Evolutionary conservation across 2,797 vertebrate genomes (phyloP).

Genomic region (Harpagifer antarcticus): DNA sequence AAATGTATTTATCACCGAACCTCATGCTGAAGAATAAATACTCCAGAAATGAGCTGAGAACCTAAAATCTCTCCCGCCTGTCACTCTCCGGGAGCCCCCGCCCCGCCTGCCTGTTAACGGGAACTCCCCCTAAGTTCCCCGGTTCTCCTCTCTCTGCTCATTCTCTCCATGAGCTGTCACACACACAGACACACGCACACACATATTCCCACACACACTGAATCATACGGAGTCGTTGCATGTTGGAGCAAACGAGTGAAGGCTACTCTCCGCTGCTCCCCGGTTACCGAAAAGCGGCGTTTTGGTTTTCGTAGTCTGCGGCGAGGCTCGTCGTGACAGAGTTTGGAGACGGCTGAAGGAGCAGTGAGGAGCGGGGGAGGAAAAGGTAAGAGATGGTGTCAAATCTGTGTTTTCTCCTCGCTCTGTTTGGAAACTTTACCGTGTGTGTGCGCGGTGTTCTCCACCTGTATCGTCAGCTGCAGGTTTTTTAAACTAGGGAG

Average conservation of each 20-base stretch:
- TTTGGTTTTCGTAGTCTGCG: conserved; percentile 56
- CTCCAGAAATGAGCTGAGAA: conserved; percentile 9
- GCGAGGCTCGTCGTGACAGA: conserved; percentile 78
- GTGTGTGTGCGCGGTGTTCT: conserved; percentile 17
- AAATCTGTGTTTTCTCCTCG: conserved; percentile 15
- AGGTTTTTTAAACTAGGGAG: conserved; percentile 31
- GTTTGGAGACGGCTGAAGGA: conserved; percentile 63
- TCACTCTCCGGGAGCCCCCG: conserved; percentile 68
- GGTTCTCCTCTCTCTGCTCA: conserved; percentile 72
- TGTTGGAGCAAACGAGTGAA: conserved; percentile 40
- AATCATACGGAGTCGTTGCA: conserved; percentile 36
- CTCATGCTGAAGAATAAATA: not conserved
- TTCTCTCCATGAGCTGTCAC: conserved; percentile 79
- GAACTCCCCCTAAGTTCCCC: conserved; percentile 80
- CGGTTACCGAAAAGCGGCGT: conserved; percentile 53
- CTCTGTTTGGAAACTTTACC: conserved; percentile 64
- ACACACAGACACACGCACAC: conserved; percentile 64
- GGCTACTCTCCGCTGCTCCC: conserved; percentile 20
- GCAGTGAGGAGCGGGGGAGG: conserved; percentile 21
- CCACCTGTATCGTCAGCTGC: conserved; percentile 10
- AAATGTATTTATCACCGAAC: not conserved
- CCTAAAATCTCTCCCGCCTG: conserved; percentile 32
- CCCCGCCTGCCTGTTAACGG: conserved; percentile 68
- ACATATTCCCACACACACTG: conserved; percentile 11
- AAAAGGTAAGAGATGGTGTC: conserved; percentile 63